These are phyloP conservation scores for Vespertilio murinus DNA, from an alignment of 2,797 vertebrate genomes.

Conservation along the genomic window DNA sequence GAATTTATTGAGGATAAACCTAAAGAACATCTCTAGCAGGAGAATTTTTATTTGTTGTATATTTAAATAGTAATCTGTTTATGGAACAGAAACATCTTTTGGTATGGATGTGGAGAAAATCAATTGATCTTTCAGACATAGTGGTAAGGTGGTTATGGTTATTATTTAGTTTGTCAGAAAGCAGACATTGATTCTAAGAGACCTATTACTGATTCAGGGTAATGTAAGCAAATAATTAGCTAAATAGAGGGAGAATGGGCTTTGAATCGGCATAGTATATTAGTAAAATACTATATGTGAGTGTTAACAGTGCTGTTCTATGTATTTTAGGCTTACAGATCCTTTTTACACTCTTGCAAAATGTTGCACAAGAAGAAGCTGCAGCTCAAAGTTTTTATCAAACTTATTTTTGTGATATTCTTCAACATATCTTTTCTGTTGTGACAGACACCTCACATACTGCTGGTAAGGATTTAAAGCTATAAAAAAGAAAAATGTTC, in stretches of 20 bases:
- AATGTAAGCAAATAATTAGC: background rate
- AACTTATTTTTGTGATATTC: constrained; percentile 98
- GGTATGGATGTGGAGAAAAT: background rate
- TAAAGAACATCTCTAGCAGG: background rate
- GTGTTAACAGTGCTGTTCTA: background rate
- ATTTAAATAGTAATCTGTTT: background rate
- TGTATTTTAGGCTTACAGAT: constrained; percentile 93
- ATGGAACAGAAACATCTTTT: background rate
- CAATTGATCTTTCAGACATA: background rate
- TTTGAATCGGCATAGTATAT: background rate
- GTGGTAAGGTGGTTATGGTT: background rate
- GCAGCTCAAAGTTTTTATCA: constrained; percentile 99
- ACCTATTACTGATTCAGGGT: background rate
- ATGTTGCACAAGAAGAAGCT: constrained; percentile 97
- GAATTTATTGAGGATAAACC: background rate
- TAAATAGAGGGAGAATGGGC: background rate
- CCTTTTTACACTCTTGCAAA: constrained; percentile 97
- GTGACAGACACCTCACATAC: constrained; percentile 99
- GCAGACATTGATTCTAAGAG: background rate
- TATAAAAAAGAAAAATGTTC: background rate
- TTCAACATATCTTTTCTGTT: constrained; percentile 99
- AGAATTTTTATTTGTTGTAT: background rate
- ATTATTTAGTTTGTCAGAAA: background rate
- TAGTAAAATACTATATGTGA: background rate
- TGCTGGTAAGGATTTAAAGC: constrained; percentile 88